Conservation (phyloP, 2,888 invertebrate species). For the Aelia acuminata region DNA sequence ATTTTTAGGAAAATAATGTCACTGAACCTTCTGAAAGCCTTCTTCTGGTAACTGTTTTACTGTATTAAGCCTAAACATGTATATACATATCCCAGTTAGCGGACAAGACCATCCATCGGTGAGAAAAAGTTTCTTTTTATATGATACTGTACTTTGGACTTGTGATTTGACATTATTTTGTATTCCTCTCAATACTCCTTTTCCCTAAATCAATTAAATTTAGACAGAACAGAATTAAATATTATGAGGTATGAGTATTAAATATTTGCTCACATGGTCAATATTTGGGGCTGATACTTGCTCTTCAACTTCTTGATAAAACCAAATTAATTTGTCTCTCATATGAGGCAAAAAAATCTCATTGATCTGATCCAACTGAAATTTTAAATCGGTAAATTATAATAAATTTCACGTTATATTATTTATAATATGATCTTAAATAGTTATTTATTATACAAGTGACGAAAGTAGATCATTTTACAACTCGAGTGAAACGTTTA, state of each 20-base stretch:
- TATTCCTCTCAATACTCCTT: slow-evolving; percentile 64
- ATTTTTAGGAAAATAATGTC: neutral
- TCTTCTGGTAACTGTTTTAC: slow-evolving; percentile 90
- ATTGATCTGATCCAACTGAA: slow-evolving; percentile 88
- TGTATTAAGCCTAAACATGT: slow-evolving; percentile 86
- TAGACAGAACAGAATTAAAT: neutral
- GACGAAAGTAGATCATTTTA: too few relatives aligned
- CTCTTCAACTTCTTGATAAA: slow-evolving; percentile 89
- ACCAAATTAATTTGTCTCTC: slow-evolving; percentile 89
- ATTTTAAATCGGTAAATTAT: slow-evolving; percentile 62
- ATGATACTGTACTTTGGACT: slow-evolving; percentile 64
- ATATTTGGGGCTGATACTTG: slow-evolving; percentile 57
- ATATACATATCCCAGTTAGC: slow-evolving; percentile 86
- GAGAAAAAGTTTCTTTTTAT: slow-evolving; percentile 84
- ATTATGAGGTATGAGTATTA: neutral
- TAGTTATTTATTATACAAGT: too few relatives aligned
- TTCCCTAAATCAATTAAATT: slow-evolving; percentile 57
- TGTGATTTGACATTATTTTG: slow-evolving; percentile 62
- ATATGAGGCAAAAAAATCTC: slow-evolving; percentile 88
- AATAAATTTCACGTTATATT: neutral
- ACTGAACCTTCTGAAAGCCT: slow-evolving; percentile 91
- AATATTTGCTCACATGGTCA: slow-evolving; percentile 59
- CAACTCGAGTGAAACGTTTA: too few relatives aligned
- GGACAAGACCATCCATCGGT: slow-evolving; percentile 88
- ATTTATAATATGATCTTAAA: too few relatives aligned